These are phyloP conservation scores for Scortum barcoo DNA, from an alignment of 2,113 vertebrate genomes.

Conservation along the genomic window DNA sequence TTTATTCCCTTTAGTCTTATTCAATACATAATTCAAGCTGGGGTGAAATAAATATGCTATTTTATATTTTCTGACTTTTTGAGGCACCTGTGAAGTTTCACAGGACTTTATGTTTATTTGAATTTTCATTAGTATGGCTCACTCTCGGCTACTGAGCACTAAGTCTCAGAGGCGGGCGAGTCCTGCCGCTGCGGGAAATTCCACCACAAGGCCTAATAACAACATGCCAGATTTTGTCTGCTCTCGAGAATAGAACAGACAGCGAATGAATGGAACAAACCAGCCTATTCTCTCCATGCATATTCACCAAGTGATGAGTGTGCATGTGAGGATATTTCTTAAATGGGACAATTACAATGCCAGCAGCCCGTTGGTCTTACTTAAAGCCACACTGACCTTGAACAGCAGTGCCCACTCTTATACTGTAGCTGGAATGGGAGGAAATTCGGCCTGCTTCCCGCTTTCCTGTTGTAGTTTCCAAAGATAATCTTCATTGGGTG, in stretches of 20 bases:
- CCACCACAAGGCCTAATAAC: conserved; percentile 50
- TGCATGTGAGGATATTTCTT: not conserved
- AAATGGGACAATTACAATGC: conserved; percentile 9
- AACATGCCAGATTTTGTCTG: conserved; percentile 57
- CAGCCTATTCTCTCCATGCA: conserved; percentile 7
- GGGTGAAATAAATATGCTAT: not conserved
- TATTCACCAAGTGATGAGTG: not conserved
- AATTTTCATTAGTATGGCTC: not conserved
- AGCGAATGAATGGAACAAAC: conserved; percentile 41
- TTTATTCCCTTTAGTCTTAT: not conserved
- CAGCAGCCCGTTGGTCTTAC: not conserved
- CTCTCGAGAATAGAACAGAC: conserved; percentile 46
- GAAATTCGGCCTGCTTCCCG: conserved; percentile 40
- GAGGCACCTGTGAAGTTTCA: not conserved
- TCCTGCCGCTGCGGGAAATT: conserved; percentile 44
- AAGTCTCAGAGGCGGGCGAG: conserved; percentile 21
- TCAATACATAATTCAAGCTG: not conserved
- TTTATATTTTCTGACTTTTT: not conserved
- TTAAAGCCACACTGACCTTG: conserved; percentile 42
- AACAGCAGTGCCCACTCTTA: conserved; percentile 8
- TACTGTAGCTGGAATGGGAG: conserved; percentile 27
- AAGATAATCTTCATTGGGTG: conserved; percentile 55
- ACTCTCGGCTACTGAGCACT: not conserved
- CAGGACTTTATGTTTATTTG: not conserved
- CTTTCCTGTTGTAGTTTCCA: conserved; percentile 55